Percentiles rank a stretch among this genome's conserved stretches.
These are phyloP conservation scores for Isichthys henryi DNA, from an alignment of 2,113 vertebrate genomes.

Conservation along the genomic window DNA sequence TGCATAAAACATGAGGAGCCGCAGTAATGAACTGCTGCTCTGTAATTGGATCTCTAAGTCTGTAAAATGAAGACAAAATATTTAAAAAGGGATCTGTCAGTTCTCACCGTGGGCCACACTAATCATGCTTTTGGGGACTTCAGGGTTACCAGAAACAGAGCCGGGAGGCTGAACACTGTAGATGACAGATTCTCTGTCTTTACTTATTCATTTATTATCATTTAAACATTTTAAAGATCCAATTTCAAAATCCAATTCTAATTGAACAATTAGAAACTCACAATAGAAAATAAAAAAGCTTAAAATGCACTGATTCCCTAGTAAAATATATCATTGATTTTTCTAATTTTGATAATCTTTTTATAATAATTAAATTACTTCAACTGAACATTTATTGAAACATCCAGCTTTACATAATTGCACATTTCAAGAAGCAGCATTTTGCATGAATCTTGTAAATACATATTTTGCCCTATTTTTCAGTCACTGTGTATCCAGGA, in stretches of 20 bases:
- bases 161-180: constrained; percentile 56
- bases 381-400: neutral
- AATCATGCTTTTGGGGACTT: constrained; percentile 55
- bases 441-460: neutral
- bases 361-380: constrained; percentile 4
- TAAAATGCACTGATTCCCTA: neutral
- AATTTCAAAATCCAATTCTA: neutral
- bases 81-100: constrained; percentile 75
- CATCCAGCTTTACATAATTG: neutral
- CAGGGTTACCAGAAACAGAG: constrained; percentile 49
- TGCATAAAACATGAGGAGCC: constrained; percentile 70
- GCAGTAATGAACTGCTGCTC: constrained; percentile 69
- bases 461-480: neutral
- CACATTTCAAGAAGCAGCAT: neutral
- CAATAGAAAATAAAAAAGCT: constrained; percentile 3
- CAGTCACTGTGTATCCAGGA: neutral
- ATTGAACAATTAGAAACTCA: constrained; percentile 36
- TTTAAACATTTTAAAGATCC: constrained; percentile 51
- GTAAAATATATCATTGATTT: neutral
- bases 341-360: neutral
- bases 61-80: constrained; percentile 74
- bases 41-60: constrained; percentile 64
- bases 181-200: constrained; percentile 53
- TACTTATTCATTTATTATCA: constrained; percentile 63
- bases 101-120: constrained; percentile 64